Evolutionary conservation across 2,113 vertebrate genomes (phyloP).

Genomic region (Lutjanus erythropterus): DNA sequence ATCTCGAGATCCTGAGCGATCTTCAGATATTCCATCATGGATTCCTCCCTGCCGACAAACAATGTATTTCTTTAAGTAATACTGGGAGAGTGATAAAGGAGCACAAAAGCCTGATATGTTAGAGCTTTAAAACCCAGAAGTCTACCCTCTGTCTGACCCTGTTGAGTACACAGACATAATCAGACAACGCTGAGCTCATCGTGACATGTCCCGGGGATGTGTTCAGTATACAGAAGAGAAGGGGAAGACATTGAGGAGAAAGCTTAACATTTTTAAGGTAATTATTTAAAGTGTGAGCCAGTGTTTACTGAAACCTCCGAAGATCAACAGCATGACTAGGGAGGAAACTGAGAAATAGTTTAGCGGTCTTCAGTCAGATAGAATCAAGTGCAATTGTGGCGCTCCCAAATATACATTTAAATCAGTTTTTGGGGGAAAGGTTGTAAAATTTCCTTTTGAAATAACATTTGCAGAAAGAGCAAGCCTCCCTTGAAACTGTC

Average conservation of each 20-base stretch:
- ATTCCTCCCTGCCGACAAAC: slow-evolving; percentile 90
- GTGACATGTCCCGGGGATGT: neutral
- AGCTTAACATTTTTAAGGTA: neutral
- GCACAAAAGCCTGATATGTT: neutral
- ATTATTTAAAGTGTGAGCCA: neutral
- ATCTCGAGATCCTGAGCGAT: slow-evolving; percentile 98
- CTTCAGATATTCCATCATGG: slow-evolving; percentile 98
- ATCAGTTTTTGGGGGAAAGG: neutral
- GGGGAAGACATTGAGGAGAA: neutral
- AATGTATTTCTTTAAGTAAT: neutral
- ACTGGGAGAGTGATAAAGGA: neutral
- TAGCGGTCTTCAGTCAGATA: too few relatives aligned
- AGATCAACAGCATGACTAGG: neutral
- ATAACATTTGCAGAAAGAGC: neutral
- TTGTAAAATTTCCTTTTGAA: neutral
- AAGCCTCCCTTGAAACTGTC: too few relatives aligned
- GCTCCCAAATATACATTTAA: slow-evolving; percentile 1
- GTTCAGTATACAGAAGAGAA: neutral
- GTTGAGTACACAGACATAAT: neutral
- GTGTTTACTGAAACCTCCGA: neutral
- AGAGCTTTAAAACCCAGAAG: neutral
- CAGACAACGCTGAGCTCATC: neutral
- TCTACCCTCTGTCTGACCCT: neutral
- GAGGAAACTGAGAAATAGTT: neutral
- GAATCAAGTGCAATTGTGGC: neutral